Evolutionary conservation across 2,797 vertebrate genomes (phyloP), one percentile per base, ranked within the genome.

Genomic region (Gila robusta): DNA sequence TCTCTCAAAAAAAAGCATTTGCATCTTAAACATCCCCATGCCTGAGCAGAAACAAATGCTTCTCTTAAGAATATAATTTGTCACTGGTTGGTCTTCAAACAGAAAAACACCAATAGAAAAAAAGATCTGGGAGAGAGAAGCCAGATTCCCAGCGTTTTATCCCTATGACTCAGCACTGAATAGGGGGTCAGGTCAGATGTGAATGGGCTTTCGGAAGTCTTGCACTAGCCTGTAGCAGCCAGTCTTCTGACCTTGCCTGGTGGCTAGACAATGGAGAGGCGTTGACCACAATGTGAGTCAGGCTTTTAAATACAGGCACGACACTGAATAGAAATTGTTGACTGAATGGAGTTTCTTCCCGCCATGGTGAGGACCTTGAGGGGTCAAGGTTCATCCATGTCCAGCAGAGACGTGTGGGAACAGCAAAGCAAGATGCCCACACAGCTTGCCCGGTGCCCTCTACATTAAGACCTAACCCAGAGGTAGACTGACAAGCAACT

Each of bases 181-280:
- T 89, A 52, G 88, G 77, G 92, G 94, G 94, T 95, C 93, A 95
- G 92, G 94, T 95, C 93, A 91, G 92, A 94, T 90, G 92, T 95
- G 95, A 96, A 96, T 94, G 93, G 95, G 94, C 93, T 95, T 95
- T 94, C 93, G 94, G 95, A 95, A 95, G 94, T 96, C 95, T 94
- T 93, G 92, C 92, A 92, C 91, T 89, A 92, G 94, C 93, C 91
- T 92, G 92, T 90, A 93, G 93, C 91, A 89, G 94, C 95, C 91
- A 89, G 94, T 93, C 93, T 90, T 91, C 93, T 94, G 92, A 95
- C 95, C 94, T 93, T 86, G 89, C 93, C 95, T 94, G 95, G 94
- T 91, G 92, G 90, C 87, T 85, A 92, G 92, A 96, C 94, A 96
- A 96, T 94, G 88, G 80, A 89, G 87, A 92, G 93, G 92, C 90